Conservation (phyloP, 2,888 invertebrate species). For the Drosophila nr. medialis region DNA sequence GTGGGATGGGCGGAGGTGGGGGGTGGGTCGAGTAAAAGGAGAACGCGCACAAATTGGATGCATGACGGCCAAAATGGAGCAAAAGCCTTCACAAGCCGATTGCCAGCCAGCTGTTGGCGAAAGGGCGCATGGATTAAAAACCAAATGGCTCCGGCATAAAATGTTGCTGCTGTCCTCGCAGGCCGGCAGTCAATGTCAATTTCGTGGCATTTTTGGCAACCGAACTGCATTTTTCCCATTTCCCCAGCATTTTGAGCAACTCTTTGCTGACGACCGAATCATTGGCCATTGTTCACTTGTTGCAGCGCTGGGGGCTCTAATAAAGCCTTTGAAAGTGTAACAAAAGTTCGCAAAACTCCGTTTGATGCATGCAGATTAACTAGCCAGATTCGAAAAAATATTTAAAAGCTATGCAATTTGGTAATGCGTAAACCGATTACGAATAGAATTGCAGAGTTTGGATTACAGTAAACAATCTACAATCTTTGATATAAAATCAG, state of each 20-base stretch:
- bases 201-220: slow-evolving; percentile 37
- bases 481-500: background rate
- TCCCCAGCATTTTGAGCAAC: slow-evolving; percentile 3
- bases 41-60: slow-evolving; percentile 29
- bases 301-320: slow-evolving; percentile 21
- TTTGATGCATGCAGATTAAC: slow-evolving; percentile 23
- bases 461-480: background rate
- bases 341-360: background rate
- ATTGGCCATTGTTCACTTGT: slow-evolving; percentile 28
- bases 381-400: background rate
- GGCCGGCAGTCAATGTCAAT: slow-evolving; percentile 51
- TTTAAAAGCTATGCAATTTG: background rate
- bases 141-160: slow-evolving; percentile 41
- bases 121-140: slow-evolving; percentile 55
- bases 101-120: slow-evolving; percentile 43
- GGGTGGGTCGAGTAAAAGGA: background rate
- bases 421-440: background rate
- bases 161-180: slow-evolving; percentile 15
- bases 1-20: too few species aligned
- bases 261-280: background rate
- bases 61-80: slow-evolving; percentile 30
- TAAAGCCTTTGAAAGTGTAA: slow-evolving; percentile 25
- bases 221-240: slow-evolving; percentile 11
- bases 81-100: slow-evolving; percentile 40
- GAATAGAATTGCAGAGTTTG: background rate